Conservation (phyloP, 2,888 invertebrate species). For the Tenthredo amoena region DNA sequence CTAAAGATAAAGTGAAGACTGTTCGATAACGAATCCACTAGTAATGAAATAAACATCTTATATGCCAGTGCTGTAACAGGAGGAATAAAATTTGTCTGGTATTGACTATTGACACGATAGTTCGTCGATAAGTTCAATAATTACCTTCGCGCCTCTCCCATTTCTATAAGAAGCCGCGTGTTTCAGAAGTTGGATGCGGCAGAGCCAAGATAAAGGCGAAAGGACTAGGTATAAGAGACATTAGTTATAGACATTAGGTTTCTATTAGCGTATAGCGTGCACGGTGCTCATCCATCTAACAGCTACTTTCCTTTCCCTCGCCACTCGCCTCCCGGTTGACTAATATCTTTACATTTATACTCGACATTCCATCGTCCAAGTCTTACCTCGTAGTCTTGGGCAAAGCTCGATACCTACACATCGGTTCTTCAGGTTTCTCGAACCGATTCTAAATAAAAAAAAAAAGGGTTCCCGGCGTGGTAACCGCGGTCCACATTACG, state of each 20-base stretch:
- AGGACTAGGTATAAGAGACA: slow-evolving; percentile 54
- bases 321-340: slow-evolving; percentile 56
- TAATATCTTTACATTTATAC: slow-evolving; percentile 59
- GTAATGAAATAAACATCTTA: slow-evolving; percentile 14
- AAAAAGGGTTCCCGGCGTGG: not conserved
- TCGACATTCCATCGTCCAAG: slow-evolving; percentile 44
- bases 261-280: slow-evolving; percentile 61
- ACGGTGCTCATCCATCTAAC: slow-evolving; percentile 55
- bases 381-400: slow-evolving; percentile 2
- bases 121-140: slow-evolving; percentile 35
- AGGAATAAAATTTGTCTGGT: slow-evolving; percentile 19
- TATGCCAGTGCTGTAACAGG: not conserved
- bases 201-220: slow-evolving; percentile 37
- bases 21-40: not conserved
- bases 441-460: not conserved
- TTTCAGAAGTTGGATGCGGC: slow-evolving; percentile 44
- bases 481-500: slow-evolving; percentile 4
- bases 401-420: slow-evolving; percentile 36
- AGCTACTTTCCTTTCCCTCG: slow-evolving; percentile 55
- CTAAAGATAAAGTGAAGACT: slow-evolving; percentile 4
- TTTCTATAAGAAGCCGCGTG: slow-evolving; percentile 27
- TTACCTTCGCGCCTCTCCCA: slow-evolving; percentile 23
- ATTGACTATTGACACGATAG: slow-evolving; percentile 23
- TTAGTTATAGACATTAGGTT: slow-evolving; percentile 66
- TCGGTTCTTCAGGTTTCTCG: not conserved